Evolutionary conservation across 1,140 invertebrate species (phyloP).

Genomic region (Solenopsis fugax): DNA sequence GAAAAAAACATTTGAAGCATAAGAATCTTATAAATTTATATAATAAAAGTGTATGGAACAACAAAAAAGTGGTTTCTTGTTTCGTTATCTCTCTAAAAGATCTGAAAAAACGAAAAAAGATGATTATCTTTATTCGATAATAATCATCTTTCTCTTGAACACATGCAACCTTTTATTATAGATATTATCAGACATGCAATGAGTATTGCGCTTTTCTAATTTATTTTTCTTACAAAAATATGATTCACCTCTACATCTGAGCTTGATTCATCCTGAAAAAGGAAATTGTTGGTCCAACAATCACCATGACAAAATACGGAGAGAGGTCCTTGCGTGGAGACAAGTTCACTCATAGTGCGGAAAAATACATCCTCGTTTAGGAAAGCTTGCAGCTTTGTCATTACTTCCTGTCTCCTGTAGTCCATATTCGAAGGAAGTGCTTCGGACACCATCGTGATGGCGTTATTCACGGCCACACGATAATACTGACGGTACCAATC

Average conservation of each 20-base stretch:
- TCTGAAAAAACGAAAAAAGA: background rate
- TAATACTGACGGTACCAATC: conserved; percentile 91
- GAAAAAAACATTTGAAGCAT: conserved; percentile 44
- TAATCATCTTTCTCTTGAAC: conserved; percentile 10
- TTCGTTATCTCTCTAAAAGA: conserved; percentile 11
- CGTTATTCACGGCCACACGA: conserved; percentile 88
- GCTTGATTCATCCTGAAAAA: conserved; percentile 87
- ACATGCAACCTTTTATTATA: conserved; percentile 19
- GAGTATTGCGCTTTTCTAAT: conserved; percentile 9
- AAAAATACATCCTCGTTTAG: conserved; percentile 90
- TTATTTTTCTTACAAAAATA: conserved; percentile 55
- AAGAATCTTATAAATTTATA: conserved; percentile 73
- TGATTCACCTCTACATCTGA: conserved; percentile 86
- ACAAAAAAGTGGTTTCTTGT: conserved; percentile 40
- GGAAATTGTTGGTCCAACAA: conserved; percentile 92
- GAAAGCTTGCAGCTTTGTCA: conserved; percentile 88
- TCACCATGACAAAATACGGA: conserved; percentile 92
- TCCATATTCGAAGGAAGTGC: conserved; percentile 85
- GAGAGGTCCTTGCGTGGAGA: conserved; percentile 88
- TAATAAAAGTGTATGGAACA: conserved; percentile 72
- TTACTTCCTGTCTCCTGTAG: conserved; percentile 86
- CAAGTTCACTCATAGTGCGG: conserved; percentile 89
- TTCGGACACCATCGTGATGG: conserved; percentile 89
- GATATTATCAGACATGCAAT: conserved; percentile 28
- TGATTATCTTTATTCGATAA: background rate